Evolutionary conservation across 1,140 invertebrate genomes (phyloP), one percentile per base, ranked within the genome.

Genomic region (Laupala kohalensis): DNA sequence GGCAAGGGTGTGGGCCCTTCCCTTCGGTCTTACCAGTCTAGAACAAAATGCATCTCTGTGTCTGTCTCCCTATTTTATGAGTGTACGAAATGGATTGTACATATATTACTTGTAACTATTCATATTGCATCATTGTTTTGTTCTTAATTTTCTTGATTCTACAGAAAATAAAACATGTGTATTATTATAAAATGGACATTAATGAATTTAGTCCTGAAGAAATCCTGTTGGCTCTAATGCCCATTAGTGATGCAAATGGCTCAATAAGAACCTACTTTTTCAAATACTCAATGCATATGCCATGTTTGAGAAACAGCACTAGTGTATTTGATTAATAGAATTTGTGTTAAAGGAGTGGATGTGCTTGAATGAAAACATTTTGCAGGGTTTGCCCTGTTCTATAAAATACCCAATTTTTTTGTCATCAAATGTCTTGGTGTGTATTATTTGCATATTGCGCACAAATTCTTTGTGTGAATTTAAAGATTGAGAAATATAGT

Each of bases 91-190:
- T 27, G 71, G 23, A 65, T 64, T 67, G 65, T 68, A 72, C 71
- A 67, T 69, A 65, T 26, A 71, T 62, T 73, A 73, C 72, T 70
- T 73, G 72, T 73, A 69, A 69, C 67, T 73, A 71, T 73, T 73
- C 69, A 71, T 73, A 70, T 72, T 72, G 71, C 71, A 67, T 64
- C 69, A 70, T 72, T 73, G 72, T 73, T 73, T 69, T 70, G 72
- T 73, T 73, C 72, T 69, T 73, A 69, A 73, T 69, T 73, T 71
- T 73, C 72, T 73, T 73, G 65, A 73, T 72, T 73, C 72, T 71
- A 73, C 66, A 71, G 69, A 73, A 73, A 73, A 71, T 71, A 73
- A 73, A 72, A 73, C 71, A 71, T 73, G 72, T 73, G 72, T 73
- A 73, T 73, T 73, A 73, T 73, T 73, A 71, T 65, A 71, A 62